Evolutionary conservation across 2,113 vertebrate species (phyloP).

Genomic region (Ameiurus melas): DNA sequence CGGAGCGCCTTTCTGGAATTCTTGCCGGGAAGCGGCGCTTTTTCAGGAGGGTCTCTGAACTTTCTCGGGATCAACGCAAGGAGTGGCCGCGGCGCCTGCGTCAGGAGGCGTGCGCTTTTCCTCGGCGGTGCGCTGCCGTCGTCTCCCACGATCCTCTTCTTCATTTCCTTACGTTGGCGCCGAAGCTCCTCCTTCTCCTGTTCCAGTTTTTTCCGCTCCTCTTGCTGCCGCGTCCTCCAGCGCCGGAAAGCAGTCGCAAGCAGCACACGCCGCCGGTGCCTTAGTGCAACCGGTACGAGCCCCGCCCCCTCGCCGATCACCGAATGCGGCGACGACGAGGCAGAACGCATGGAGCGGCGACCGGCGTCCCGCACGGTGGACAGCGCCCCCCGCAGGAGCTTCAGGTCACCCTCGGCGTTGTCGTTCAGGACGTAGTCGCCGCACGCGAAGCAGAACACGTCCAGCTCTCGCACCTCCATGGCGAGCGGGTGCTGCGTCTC

Average conservation of each 20-base stretch:
- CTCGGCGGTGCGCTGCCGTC: conserved; percentile 86
- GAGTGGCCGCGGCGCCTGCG: conserved; percentile 79
- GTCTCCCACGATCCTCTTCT: conserved; percentile 88
- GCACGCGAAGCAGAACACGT: conserved; percentile 95
- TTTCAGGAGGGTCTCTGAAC: conserved; percentile 78
- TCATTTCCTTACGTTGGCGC: conserved; percentile 85
- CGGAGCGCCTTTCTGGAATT: conserved; percentile 56
- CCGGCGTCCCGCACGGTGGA: conserved; percentile 79
- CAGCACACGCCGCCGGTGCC: conserved; percentile 87
- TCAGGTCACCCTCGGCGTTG: conserved; percentile 93
- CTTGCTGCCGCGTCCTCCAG: conserved; percentile 78
- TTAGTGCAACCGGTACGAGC: conserved; percentile 83
- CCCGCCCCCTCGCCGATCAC: conserved; percentile 61
- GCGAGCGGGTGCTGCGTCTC: conserved; percentile 88
- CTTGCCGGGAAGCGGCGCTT: conserved; percentile 58
- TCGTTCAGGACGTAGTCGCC: conserved; percentile 97
- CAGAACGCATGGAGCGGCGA: conserved; percentile 85
- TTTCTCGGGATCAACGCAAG: conserved; percentile 80
- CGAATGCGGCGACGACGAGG: conserved; percentile 59
- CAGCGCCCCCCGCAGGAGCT: conserved; percentile 89
- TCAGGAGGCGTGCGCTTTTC: conserved; percentile 91
- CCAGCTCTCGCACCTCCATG: conserved; percentile 94
- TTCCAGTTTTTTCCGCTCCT: conserved; percentile 81
- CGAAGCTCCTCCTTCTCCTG: conserved; percentile 81
- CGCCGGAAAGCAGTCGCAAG: conserved; percentile 78